A percentile compares a stretch with the other conserved stretches of the same genome.
phyloP scores from a whole-genome alignment of 2,888 invertebrate genomes.

The Lochmaea capreae region DNA sequence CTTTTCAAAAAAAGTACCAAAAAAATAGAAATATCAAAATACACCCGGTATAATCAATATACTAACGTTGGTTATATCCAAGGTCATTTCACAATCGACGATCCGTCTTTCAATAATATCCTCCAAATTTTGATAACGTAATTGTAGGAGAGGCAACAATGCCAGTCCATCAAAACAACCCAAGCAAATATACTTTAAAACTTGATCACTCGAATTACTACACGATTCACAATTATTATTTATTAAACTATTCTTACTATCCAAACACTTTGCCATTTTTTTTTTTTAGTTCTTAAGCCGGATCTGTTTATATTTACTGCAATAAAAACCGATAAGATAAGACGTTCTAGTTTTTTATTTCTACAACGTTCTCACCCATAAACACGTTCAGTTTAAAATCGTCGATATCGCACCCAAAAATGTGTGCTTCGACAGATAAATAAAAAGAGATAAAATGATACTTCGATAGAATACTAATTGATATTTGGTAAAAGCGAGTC shows the following conservation, averaged over 20 bases:
- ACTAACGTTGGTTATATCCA: background rate
- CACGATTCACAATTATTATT: background rate
- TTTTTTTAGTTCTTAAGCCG: background rate
- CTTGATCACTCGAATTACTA: background rate
- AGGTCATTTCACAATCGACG: background rate
- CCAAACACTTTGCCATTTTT: background rate
- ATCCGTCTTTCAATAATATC: background rate
- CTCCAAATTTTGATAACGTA: slow-evolving; percentile 13
- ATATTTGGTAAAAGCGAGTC: background rate
- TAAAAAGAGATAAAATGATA: slow-evolving; percentile 13
- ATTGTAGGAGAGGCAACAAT: slow-evolving; percentile 15
- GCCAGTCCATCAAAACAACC: slow-evolving; percentile 10
- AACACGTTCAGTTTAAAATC: background rate
- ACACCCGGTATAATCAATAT: background rate
- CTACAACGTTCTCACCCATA: background rate
- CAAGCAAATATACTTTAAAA: background rate
- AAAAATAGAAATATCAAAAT: background rate
- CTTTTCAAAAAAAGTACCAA: too few relatives aligned
- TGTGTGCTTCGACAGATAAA: slow-evolving; percentile 5
- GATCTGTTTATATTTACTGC: background rate
- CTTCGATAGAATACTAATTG: slow-evolving; percentile 12
- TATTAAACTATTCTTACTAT: background rate
- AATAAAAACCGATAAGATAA: background rate
- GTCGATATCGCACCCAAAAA: background rate
- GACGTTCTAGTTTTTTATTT: background rate